Base-by-base conservation (phyloP, 2,888 invertebrate genomes). In the Limulus polyphemus region DNA sequence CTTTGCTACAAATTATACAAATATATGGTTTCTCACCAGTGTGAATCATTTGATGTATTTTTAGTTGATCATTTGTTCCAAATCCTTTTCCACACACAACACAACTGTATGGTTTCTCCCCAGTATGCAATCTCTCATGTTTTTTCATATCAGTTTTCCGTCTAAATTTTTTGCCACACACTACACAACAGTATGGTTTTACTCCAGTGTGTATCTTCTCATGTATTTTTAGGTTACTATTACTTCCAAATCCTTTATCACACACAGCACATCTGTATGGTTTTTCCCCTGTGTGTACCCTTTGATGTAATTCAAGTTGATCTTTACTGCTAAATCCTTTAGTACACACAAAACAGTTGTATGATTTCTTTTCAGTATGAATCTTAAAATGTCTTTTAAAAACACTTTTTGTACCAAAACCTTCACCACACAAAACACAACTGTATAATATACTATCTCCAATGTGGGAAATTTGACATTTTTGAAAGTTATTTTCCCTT, bases 121-220 rank as follows among this genome's bases (percentile, higher is more conserved):
- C n/a, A 51, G 13, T 51, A 14, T 51, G 51, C 9, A 14, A n/a
- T 51, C 51, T 51, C 51, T n/a, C 14, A 51, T 51, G 51, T n/a
- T n/a, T 51, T 7, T 13, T 51, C 51, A 51, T 13, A 14, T 51
- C 14, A 51, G 13, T n/a, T n/a, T 14, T 13, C 3, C 14, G 3
- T n/a, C n/a, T 14, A 14, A 51, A 51, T 51, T 14, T 14, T 14
- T 51, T 51, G 13, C 14, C 51, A 51, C 51, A 51, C 13, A 51
- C 51, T 51, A n/a, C n/a, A 51, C 51, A 51, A 51, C 13, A 13
- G 14, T n/a, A 51, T n/a, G 51, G 51, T 51, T 51, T 51, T 51
- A n/a, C 9, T 51, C 12, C 54, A 16, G 54, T 54, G 54, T 54
- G 12, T 13, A 14, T 51, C 51, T 14, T 51, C n/a, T n/a, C 14